These are phyloP conservation scores for Tiliqua scincoides DNA, from an alignment of 2,113 vertebrate genomes.

Conservation along the genomic window DNA sequence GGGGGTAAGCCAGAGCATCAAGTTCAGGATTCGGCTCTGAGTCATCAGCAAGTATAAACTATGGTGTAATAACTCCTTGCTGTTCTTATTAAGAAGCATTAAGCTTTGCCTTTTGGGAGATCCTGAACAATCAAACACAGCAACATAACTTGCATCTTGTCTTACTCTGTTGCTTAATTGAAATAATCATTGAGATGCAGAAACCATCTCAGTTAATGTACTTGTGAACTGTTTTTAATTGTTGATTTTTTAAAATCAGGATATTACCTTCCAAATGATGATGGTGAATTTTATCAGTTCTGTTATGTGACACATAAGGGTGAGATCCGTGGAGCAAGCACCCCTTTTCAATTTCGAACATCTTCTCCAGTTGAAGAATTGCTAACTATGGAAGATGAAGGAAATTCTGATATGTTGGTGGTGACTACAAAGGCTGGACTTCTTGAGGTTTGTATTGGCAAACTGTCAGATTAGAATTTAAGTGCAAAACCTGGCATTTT, in stretches of 20 bases:
- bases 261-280: conserved; percentile 97
- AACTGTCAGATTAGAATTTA: background rate
- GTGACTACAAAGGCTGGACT: conserved; percentile 96
- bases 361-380: conserved; percentile 92
- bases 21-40: too few species aligned
- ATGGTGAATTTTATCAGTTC: conserved; percentile 99
- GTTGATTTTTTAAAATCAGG: conserved; percentile 73
- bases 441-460: conserved; percentile 87
- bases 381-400: conserved; percentile 96
- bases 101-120: background rate
- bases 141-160: background rate
- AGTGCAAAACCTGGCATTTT: background rate
- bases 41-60: background rate
- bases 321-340: conserved; percentile 97
- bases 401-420: conserved; percentile 96
- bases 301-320: conserved; percentile 98
- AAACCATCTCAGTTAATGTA: background rate
- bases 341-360: conserved; percentile 96
- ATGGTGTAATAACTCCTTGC: background rate
- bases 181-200: background rate
- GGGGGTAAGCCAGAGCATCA: too few species aligned
- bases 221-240: conserved; percentile 36
- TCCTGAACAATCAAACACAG: background rate
- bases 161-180: background rate
- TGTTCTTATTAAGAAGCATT: background rate